Conservation (phyloP, 2,797 vertebrate genomes). For the Myripristis jacobus region DNA sequence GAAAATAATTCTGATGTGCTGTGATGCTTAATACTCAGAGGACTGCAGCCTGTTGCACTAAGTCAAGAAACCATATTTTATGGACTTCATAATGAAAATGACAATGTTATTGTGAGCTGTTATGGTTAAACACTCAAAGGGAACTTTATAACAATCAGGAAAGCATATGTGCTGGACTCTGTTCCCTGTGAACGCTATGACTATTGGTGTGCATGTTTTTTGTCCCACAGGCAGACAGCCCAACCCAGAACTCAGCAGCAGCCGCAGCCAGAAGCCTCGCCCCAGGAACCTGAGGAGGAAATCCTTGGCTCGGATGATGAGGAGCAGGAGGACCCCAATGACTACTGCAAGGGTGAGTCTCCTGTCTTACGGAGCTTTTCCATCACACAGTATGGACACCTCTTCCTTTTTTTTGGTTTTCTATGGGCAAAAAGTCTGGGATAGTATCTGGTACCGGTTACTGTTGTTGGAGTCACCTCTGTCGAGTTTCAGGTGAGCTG, state of each 20-base stretch:
- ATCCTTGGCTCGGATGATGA: conserved; percentile 98
- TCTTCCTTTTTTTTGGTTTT: too few relatives aligned
- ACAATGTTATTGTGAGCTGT: background rate
- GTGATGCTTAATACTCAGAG: conserved; percentile 4
- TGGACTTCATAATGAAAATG: background rate
- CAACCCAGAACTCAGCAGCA: conserved; percentile 86
- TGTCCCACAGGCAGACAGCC: conserved; percentile 85
- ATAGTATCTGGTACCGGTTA: too few relatives aligned
- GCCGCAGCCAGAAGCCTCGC: conserved; percentile 84
- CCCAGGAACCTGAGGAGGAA: conserved; percentile 90
- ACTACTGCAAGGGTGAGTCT: conserved; percentile 94
- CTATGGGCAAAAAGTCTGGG: too few relatives aligned
- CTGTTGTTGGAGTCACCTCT: too few relatives aligned
- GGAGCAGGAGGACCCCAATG: conserved; percentile 97
- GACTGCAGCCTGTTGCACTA: background rate
- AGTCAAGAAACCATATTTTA: background rate
- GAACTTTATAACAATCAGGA: background rate
- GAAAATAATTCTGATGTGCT: background rate
- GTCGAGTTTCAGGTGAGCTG: too few relatives aligned
- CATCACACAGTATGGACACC: too few relatives aligned
- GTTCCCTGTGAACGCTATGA: background rate
- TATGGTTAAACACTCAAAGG: background rate
- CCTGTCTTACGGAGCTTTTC: background rate
- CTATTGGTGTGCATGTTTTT: conserved; percentile 5
- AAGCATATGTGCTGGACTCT: background rate